Conservation (phyloP, 2,888 invertebrate species). For the Copidosoma aretas region DNA sequence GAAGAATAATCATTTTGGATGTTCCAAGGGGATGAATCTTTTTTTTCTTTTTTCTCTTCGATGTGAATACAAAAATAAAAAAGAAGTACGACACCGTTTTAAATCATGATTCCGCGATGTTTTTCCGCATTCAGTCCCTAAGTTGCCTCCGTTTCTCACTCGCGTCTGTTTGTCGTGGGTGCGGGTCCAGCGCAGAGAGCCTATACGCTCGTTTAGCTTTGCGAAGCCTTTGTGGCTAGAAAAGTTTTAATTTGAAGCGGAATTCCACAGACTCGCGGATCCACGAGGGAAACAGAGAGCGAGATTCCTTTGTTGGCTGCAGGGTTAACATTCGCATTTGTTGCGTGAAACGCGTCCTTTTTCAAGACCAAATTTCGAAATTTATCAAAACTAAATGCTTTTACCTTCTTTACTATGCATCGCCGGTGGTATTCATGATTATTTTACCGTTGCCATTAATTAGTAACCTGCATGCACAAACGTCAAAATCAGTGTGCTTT, state of each 20-base stretch:
- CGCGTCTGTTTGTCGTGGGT: slow-evolving; percentile 12
- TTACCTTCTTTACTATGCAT: too few species aligned
- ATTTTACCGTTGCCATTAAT: too few species aligned
- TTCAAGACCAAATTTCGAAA: too few species aligned
- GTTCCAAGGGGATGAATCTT: too few species aligned
- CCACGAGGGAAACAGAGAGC: slow-evolving; percentile 5
- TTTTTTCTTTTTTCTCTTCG: background rate
- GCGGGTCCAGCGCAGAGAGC: slow-evolving; percentile 8
- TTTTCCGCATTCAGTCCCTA: background rate
- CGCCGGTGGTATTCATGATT: too few species aligned
- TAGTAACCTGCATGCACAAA: too few species aligned
- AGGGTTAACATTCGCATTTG: background rate
- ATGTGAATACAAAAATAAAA: background rate
- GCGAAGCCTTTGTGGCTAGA: slow-evolving; percentile 12
- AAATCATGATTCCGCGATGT: background rate
- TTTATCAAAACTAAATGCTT: too few species aligned
- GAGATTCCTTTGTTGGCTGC: slow-evolving; percentile 7
- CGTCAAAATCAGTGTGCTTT: too few species aligned
- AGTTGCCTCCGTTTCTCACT: background rate
- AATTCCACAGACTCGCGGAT: slow-evolving; percentile 15
- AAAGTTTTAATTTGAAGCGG: slow-evolving; percentile 30
- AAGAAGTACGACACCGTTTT: background rate
- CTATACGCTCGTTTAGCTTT: slow-evolving; percentile 18
- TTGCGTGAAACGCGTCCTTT: too few species aligned
- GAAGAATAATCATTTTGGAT: too few species aligned